A percentile compares a stretch with the other conserved stretches of the same genome.
phyloP scores from a whole-genome alignment of 2,888 invertebrate species.

The Timema podura region DNA sequence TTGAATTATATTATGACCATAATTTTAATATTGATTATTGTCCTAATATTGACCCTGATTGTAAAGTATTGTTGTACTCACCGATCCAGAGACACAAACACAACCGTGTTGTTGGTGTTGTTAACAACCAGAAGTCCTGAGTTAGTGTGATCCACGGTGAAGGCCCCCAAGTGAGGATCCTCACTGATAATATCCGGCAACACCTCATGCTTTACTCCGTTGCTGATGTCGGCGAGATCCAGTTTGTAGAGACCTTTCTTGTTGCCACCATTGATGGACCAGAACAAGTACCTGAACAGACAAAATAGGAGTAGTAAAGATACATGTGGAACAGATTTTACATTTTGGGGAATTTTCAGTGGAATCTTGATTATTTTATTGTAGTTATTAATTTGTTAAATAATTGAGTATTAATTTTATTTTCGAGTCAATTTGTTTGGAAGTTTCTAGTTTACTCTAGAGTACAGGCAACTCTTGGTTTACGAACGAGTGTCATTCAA shows the following conservation, averaged over 20 bases:
- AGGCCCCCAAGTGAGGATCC: slow-evolving; percentile 69
- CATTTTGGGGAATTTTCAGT: too few relatives aligned
- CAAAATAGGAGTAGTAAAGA: not conserved
- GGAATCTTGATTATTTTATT: too few relatives aligned
- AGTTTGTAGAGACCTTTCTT: slow-evolving; percentile 69
- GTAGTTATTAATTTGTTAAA: too few relatives aligned
- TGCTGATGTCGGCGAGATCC: slow-evolving; percentile 72
- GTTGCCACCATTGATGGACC: slow-evolving; percentile 54
- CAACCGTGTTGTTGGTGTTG: slow-evolving; percentile 69
- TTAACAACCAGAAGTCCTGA: slow-evolving; percentile 75
- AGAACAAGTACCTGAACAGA: slow-evolving; percentile 68
- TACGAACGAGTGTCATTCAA: too few relatives aligned
- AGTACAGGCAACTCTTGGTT: too few relatives aligned
- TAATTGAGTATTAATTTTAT: too few relatives aligned
- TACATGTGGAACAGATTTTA: not conserved
- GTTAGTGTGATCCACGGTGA: slow-evolving; percentile 77
- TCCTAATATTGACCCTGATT: too few relatives aligned
- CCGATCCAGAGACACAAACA: slow-evolving; percentile 80
- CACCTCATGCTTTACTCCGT: slow-evolving; percentile 66
- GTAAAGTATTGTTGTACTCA: slow-evolving; percentile 41
- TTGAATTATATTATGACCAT: too few relatives aligned
- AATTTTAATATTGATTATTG: too few relatives aligned
- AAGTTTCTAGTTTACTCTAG: too few relatives aligned
- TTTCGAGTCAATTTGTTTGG: too few relatives aligned
- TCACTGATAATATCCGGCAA: slow-evolving; percentile 61